Base-by-base conservation (phyloP, 2,888 invertebrate genomes). In the Perizoma flavofasciatum region DNA sequence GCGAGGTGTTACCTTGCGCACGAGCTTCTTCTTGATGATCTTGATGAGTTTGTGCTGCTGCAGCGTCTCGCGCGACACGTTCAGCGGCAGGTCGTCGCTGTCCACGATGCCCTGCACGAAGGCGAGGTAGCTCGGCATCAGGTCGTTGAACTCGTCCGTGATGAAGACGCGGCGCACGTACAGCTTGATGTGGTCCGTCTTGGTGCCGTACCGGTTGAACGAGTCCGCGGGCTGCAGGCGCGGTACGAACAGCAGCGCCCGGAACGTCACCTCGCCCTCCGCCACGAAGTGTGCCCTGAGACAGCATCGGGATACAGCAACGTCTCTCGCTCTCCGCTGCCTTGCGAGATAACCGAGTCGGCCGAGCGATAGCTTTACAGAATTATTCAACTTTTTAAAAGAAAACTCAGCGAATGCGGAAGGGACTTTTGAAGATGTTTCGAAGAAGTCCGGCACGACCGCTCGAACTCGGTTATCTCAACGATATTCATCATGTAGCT, bases 201-300 rank as follows among this genome's bases (percentile, higher is more conserved):
- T 97, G 69, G 98, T 97, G 73, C 99, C 99, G 85, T 99, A 99
- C 81, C 95, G 95, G 89, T 98, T 98, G 94, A 99, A 99, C 75
- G 96, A 96, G 84, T 99, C 99, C 7, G 95, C 93, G 0, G 99
- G 98, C 80, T 98, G 97, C 40, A 95, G 94, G 83, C 95, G 95
- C 47, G 99, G 99, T 66, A 99, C 96, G 91, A 96, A 99, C 64
- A 99, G 93, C 68, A 99, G 94, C 59, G 99, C 97, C 86, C 98
- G 99, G 93, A 99, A 99, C 6, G 98, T 98, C 6, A 99, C 99
- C 93, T 99, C 99, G 66, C 99, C 99, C 92, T 99, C 99, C 33
- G 99, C 99, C 64, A 98, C 95, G 88, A 99, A 99, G 91, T 99
- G 99, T 5, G 96, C 96, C 82, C 83, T 79, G 79, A 63, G 33